Evolutionary conservation across 2,888 invertebrate species (phyloP), one percentile per base, ranked within the genome.

Genomic region (Catocala sponsa): DNA sequence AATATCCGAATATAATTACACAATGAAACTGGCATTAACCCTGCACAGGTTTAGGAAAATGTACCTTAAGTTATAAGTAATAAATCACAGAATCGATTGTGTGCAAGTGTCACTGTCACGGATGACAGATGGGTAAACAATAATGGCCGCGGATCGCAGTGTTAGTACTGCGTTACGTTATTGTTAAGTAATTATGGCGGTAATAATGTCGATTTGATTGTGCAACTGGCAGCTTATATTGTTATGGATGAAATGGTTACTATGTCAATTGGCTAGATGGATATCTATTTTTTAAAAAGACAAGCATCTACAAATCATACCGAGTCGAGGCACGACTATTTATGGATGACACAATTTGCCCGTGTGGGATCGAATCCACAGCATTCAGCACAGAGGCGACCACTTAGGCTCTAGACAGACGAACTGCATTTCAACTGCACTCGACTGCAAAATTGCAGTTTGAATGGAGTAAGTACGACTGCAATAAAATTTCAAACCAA

Each of bases 101-200:
- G 7, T n/a, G 10, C 7, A 7, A 42, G 25, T 15, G 4, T 6
- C 10, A 52, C 32, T n/a, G 50, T 68, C 50, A 66, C 56, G 60
- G 59, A 51, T 64, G 76, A 74, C 72, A 72, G 72, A 77, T 76
- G 72, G 53, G 9, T 59, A 51, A 53, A 70, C 75, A 75, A 77
- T 77, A 64, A 66, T 52, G 50, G 59, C 63, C 65, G 62, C 64
- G 70, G 68, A 70, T 64, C 70, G 68, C 58, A 56, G 41, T 13
- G 42, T 35, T 42, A 25, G 58, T 47, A 57, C 43, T 41, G 9
- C 42, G 69, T 69, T 65, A 77, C 42, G 69, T 69, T 65, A 77
- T 78, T 71, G 69, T 72, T 67, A 61, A 52, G 53, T 78, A 67
- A 78, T 78, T 76, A 78, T 46, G 51, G 59, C 15, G 50, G 65